These are phyloP conservation scores for Porites cylindrica DNA, from an alignment of 92 coral and sea anemone species.

Conservation along the genomic window DNA sequence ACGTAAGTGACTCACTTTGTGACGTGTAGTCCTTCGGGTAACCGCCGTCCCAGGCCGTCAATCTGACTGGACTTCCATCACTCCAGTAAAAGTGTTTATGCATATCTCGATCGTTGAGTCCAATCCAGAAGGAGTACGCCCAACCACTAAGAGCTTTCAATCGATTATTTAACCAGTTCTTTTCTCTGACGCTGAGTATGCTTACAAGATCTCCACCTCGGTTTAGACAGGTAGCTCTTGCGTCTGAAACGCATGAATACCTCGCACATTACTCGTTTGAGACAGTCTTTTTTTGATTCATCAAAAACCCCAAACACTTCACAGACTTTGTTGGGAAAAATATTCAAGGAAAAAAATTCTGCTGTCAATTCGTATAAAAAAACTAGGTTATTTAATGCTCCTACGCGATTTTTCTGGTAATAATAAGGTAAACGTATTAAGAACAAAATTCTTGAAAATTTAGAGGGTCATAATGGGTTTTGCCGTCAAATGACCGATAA, in stretches of 20 bases:
- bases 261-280: too few species aligned
- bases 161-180: constrained; percentile 74
- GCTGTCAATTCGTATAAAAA: too few species aligned
- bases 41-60: constrained; percentile 91
- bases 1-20: constrained; percentile 3
- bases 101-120: constrained; percentile 88
- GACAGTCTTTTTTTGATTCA: too few species aligned
- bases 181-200: constrained; percentile 76
- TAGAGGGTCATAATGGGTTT: too few species aligned
- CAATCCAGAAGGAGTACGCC: constrained; percentile 85
- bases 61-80: constrained; percentile 75
- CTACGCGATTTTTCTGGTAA: too few species aligned
- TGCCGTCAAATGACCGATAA: too few species aligned
- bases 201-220: constrained; percentile 93
- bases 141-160: constrained; percentile 73
- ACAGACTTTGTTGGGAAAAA: too few species aligned
- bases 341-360: too few species aligned
- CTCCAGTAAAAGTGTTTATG: constrained; percentile 85
- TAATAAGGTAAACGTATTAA: too few species aligned
- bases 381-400: too few species aligned
- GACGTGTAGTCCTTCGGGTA: constrained; percentile 66
- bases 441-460: too few species aligned
- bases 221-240: constrained; percentile 88
- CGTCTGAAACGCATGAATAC: constrained; percentile 62
- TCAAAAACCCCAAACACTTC: too few species aligned